Base-by-base conservation (phyloP, 2,888 invertebrate species). In the Stenodera caucasica region DNA sequence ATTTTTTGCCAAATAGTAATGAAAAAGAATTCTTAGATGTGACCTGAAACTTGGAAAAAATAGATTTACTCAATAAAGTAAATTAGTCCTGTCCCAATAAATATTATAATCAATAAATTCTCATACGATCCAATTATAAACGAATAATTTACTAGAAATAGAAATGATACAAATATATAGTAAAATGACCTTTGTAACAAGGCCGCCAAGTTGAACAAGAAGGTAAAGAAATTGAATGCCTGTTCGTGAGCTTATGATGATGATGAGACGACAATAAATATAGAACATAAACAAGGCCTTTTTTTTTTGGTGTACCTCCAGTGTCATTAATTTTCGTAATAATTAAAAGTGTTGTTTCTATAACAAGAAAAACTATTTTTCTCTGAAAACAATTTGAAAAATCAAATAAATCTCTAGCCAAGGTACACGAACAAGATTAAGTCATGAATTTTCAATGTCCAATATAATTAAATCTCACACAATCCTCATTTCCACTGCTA, bases 111-210 rank as follows among this genome's bases (percentile, higher is more conserved):
- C 26, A 26, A 26, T 26, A 4, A 26, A 26, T 4, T 26, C 26
- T 26, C 26, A 30, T 30, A 26, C 26, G 7, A 8, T 37, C 37
- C 8, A 37, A 37, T 37, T 40, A 40, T 45, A 23, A 23, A 23
- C 3, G 45, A 45, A 23, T 23, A 23, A 45, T 45, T 21, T 26
- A 23, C 45, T 45, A 21, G 21, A 23, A 23, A 40, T 40, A 40
- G 40, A 40, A 40, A 40, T 40, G 7, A 7, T n/a, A 37, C 1
- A n/a, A 7, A 33, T 1, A 15, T 18, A 11, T 45, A 23, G 45
- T 45, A 23, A 45, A 23, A 23, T 45, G n/a, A 51, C 55, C 45
- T 57, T 54, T 54, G 57, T 51, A 51, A 61, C 53, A 53, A 53
- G 53, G 21, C 33, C 53, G 18, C 18, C 35, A 29, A 54, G 21